Percentiles rank a stretch among this genome's conserved stretches.
These are phyloP conservation scores for Pantelozetes paolii DNA, from an alignment of 2,888 invertebrate species.

Conservation along the genomic window DNA sequence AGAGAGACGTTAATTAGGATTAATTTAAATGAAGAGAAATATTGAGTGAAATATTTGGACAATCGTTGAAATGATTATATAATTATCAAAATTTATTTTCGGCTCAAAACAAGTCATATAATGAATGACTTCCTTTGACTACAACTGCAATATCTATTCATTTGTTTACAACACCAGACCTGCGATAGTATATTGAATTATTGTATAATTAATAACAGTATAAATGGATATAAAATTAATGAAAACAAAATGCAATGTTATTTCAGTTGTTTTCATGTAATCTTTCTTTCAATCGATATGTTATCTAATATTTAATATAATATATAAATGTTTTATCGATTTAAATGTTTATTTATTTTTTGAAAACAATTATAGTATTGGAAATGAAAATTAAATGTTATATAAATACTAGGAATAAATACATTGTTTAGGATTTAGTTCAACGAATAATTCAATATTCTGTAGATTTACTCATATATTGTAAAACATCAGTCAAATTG, in stretches of 20 bases:
- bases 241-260: constrained; percentile 26
- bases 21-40: not conserved
- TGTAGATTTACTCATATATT: not conserved
- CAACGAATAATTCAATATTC: not conserved
- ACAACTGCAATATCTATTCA: constrained; percentile 2
- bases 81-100: not conserved
- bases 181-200: not conserved
- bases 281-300: not conserved
- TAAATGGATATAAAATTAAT: not conserved
- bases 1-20: not conserved
- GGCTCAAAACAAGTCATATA: constrained; percentile 4
- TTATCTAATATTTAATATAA: not conserved
- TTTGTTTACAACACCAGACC: not conserved
- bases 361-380: not conserved
- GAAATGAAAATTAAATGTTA: not conserved
- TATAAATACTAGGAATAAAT: not conserved
- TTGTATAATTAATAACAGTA: not conserved
- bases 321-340: constrained; percentile 15
- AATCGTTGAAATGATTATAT: constrained; percentile 23
- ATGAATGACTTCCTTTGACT: not conserved
- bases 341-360: not conserved
- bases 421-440: not conserved
- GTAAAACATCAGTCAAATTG: too few relatives aligned
- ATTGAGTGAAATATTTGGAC: constrained; percentile 23
- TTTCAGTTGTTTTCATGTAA: constrained; percentile 22